Evolutionary conservation across 2,888 invertebrate species (phyloP).

Genomic region (Strigamia crassipes): DNA sequence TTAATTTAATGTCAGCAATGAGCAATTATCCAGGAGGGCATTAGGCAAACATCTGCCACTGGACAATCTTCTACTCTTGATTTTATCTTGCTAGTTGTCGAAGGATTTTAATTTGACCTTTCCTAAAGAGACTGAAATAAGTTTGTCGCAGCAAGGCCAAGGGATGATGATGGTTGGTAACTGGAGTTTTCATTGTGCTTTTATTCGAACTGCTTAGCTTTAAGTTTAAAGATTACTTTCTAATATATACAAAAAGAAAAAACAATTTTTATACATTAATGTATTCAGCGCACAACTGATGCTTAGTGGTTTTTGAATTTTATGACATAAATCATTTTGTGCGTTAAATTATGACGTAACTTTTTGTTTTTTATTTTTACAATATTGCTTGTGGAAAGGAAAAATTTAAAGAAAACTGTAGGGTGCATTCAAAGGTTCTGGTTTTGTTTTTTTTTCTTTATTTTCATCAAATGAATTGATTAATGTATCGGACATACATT

Average conservation of each 20-base stretch:
- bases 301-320: background rate
- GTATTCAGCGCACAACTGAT: background rate
- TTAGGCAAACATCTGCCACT: constrained; percentile 15
- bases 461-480: too few relatives aligned
- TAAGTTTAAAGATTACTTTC: background rate
- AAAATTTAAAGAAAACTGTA: too few relatives aligned
- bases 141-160: background rate
- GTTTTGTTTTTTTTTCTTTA: too few relatives aligned
- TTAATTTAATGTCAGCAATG: constrained; percentile 1
- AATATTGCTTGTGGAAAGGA: too few relatives aligned
- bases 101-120: background rate
- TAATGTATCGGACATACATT: too few relatives aligned
- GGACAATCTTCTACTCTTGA: background rate
- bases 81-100: background rate
- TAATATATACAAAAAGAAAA: too few relatives aligned
- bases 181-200: background rate
- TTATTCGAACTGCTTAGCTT: background rate
- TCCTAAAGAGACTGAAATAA: background rate
- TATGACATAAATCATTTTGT: too few relatives aligned
- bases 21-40: constrained; percentile 9
- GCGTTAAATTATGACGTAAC: too few relatives aligned
- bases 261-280: too few relatives aligned
- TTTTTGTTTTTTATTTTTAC: too few relatives aligned
- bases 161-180: background rate
- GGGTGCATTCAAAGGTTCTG: too few relatives aligned